Base-by-base conservation (phyloP, 2,797 vertebrate genomes). In the Trematomus bernacchii region DNA sequence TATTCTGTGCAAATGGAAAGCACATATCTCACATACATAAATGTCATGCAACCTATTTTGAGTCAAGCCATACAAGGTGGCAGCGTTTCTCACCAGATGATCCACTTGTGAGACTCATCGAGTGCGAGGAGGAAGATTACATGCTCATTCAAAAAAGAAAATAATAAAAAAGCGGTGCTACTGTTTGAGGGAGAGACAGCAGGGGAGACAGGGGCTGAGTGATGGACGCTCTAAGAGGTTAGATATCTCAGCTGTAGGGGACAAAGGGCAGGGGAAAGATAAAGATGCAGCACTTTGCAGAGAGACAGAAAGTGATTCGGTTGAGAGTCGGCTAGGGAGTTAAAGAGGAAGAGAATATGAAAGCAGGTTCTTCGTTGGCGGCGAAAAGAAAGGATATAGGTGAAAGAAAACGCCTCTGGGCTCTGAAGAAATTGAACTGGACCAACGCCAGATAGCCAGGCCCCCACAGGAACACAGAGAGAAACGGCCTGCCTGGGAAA, bases 361-460 rank as follows among this genome's bases (percentile, higher is more conserved):
- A 83, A 83, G 76, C 30, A 60, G 76, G 57, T 53, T 84, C 58
- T 54, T 52, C 8, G 23, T 72, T 66, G 75, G 77, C 19, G 40
- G 66, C 6, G 15, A 67, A 61, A 82, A 73, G 59, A 77, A 43
- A 66, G 73, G 57, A 71, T 69, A 12, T 19, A 71, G 82, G 84
- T 72, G 70, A 85, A 67, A 83, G 81, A 89, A 88, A 61, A 84
- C 75, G 87, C 83, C 81, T 80, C 57, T 76, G 66, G 85, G 83
- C 81, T 74, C 71, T 30, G 80, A 93, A 84, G 91, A 95, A 94
- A 94, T 95, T 90, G 91, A 94, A 93, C 37, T 94, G 95, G 95
- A 95, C 85, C 77, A 40, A 85, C 59, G 94, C 94, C 94, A 93
- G 75, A 37, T 80, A 66, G 52, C 33, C 57, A 62, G 80, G 61